Evolutionary conservation across 2,888 invertebrate genomes (phyloP).

Genomic region (Rhabditoides inermis): DNA sequence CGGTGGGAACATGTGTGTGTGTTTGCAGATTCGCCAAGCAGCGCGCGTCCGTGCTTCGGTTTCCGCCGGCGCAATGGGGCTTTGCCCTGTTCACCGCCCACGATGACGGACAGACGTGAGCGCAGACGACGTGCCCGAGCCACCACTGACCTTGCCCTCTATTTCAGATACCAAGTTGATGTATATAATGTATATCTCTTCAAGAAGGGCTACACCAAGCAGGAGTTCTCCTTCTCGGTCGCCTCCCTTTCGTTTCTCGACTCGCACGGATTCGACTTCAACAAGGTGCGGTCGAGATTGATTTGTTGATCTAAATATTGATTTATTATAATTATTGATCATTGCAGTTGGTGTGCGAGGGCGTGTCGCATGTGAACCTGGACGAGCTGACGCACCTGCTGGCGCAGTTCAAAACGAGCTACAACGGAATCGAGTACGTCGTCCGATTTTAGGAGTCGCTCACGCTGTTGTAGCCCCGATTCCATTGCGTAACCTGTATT

Average conservation of each 20-base stretch:
- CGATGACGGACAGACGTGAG: constrained; percentile 8
- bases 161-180: constrained; percentile 8
- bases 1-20: not conserved
- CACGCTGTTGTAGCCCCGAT: no score
- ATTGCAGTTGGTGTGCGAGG: constrained; percentile 5
- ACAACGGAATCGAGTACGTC: constrained; percentile 8
- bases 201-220: constrained; percentile 1
- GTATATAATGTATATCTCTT: constrained; percentile 9
- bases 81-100: constrained; percentile 5
- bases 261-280: constrained; percentile 8
- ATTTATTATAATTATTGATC: no score
- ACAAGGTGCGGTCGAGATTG: not conserved
- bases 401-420: constrained; percentile 3
- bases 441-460: no score
- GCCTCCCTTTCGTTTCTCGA: constrained; percentile 6
- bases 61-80: constrained; percentile 7
- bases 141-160: no score
- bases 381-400: constrained; percentile 4
- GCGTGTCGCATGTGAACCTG: constrained; percentile 5
- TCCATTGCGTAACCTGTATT: no score
- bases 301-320: no score
- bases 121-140: no score
- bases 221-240: constrained; percentile 7
- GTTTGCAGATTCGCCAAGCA: constrained; percentile 5
- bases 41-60: constrained; percentile 2